Percentiles rank a stretch among this genome's conserved stretches.
These are phyloP conservation scores for Pygathrix nemaeus DNA, from an alignment of 2,113 vertebrate genomes.

Conservation along the genomic window DNA sequence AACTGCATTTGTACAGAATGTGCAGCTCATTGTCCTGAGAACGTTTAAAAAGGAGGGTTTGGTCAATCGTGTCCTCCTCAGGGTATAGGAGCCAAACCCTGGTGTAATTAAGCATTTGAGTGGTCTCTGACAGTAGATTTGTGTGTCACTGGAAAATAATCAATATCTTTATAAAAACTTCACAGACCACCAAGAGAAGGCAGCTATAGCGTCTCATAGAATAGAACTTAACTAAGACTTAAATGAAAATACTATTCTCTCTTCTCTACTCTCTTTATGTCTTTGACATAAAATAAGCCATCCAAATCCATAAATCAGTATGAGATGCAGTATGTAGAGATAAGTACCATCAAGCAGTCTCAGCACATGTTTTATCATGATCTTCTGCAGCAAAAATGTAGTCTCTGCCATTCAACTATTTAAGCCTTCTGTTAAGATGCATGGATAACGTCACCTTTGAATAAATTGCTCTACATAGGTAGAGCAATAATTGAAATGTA, in stretches of 20 bases:
- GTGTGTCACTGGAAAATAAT: neutral
- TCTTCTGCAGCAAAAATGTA: neutral
- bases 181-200: neutral
- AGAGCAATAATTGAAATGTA: neutral
- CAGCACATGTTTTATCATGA: neutral
- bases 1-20: neutral
- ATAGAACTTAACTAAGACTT: neutral
- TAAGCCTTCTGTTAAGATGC: neutral
- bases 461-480: neutral
- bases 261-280: neutral
- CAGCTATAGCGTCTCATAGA: neutral
- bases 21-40: neutral
- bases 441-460: neutral
- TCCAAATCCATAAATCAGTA: conserved; percentile 14
- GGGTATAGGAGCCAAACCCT: neutral
- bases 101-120: neutral
- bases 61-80: neutral
- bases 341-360: conserved; percentile 11
- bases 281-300: conserved; percentile 13
- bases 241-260: conserved; percentile 27
- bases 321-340: neutral
- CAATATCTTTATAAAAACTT: neutral
- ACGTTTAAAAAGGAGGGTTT: neutral
- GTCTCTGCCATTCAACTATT: neutral
- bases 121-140: neutral